Evolutionary conservation across 2,888 invertebrate genomes (phyloP).

Genomic region (Platyscelio sp.): DNA sequence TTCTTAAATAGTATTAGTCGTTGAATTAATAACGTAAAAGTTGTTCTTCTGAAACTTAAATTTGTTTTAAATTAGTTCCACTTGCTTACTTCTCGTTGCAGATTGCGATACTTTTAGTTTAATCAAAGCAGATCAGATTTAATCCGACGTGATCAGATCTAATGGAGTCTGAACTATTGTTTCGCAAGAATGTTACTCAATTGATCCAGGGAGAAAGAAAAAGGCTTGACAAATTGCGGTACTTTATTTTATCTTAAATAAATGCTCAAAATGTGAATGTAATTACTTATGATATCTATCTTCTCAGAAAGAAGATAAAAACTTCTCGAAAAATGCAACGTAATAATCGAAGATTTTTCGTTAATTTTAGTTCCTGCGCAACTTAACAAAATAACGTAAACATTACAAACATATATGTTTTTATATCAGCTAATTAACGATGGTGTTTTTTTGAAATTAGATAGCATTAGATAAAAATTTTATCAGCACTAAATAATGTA

Average conservation of each 20-base stretch:
- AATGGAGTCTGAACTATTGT: slow-evolving; percentile 65
- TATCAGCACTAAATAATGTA: too few species aligned
- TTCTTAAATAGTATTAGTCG: neutral
- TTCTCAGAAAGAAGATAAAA: slow-evolving; percentile 31
- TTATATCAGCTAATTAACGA: too few species aligned
- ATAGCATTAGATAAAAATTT: too few species aligned
- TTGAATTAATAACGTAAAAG: neutral
- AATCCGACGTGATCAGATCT: slow-evolving; percentile 61
- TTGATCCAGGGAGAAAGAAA: slow-evolving; percentile 37
- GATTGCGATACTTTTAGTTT: slow-evolving; percentile 51
- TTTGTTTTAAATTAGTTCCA: slow-evolving; percentile 50
- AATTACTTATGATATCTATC: slow-evolving; percentile 57
- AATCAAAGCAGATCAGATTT: slow-evolving; percentile 62
- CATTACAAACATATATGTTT: too few species aligned
- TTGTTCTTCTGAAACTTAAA: neutral
- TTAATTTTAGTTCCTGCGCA: too few species aligned
- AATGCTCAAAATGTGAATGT: slow-evolving; percentile 31
- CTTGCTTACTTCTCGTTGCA: slow-evolving; percentile 39
- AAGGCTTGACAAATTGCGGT: slow-evolving; percentile 54
- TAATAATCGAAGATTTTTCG: too few species aligned
- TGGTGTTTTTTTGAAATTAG: too few species aligned
- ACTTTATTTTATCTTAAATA: slow-evolving; percentile 41
- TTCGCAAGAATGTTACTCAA: slow-evolving; percentile 68
- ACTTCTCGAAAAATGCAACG: too few species aligned
- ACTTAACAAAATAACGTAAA: too few species aligned